A percentile compares a stretch with the other conserved stretches of the same genome.
Evolutionary conservation across 2,113 vertebrate genomes (phyloP).

Genomic region (Atrichornis clamosus): DNA sequence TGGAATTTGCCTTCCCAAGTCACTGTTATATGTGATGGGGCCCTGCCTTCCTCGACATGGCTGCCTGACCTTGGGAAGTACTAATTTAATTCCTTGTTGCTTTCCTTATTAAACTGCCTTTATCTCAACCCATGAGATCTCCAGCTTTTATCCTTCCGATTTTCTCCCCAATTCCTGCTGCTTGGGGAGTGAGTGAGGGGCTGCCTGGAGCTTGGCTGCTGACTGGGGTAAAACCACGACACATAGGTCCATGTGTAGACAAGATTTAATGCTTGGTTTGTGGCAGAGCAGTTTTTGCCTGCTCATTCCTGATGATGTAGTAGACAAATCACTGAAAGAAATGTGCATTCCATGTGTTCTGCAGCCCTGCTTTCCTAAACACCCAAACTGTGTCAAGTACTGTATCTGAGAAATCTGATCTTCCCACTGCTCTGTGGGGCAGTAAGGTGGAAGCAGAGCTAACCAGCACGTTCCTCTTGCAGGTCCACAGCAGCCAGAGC

Average conservation of each 20-base stretch:
- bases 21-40: background rate
- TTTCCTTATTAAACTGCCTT: background rate
- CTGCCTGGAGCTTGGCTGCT: background rate
- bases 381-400: background rate
- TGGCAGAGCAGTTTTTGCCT: background rate
- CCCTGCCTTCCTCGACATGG: background rate
- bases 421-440: background rate
- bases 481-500: background rate
- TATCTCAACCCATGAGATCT: background rate
- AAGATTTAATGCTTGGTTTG: background rate
- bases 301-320: background rate
- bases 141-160: background rate
- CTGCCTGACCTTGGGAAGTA: background rate
- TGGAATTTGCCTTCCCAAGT: background rate
- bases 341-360: accelerated
- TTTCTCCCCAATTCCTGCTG: background rate
- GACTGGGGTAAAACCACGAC: background rate
- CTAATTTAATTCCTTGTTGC: background rate
- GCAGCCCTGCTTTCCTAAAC: background rate
- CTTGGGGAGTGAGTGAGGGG: background rate
- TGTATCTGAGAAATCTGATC: background rate
- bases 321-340: background rate
- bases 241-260: background rate
- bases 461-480: background rate
- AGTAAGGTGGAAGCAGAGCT: background rate